A percentile compares a stretch with the other conserved stretches of the same genome.
phyloP scores from a whole-genome alignment of 1,140 invertebrate species.

The Intoshia linei region DNA sequence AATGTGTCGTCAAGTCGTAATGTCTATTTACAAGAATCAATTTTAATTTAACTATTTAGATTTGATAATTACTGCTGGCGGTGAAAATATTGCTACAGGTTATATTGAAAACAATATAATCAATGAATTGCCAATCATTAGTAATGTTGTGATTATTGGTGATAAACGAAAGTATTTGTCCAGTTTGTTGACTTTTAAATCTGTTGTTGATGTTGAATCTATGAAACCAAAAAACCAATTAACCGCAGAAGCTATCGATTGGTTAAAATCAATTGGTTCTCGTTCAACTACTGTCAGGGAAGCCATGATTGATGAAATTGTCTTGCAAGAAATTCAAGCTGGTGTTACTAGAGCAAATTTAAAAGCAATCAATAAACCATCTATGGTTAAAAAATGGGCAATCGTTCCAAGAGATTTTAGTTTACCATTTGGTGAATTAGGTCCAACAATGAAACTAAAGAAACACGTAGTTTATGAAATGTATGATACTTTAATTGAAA shows the following conservation, averaged over 20 bases:
- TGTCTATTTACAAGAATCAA: no score
- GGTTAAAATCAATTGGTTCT: no score
- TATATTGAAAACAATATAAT: slow-evolving; percentile 47
- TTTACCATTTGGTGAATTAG: slow-evolving; percentile 47
- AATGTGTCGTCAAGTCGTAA: no score
- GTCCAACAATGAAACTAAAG: slow-evolving; percentile 48
- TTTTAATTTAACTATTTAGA: no score
- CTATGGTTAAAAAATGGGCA: slow-evolving; percentile 56
- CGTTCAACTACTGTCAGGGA: no score
- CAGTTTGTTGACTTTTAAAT: slow-evolving; percentile 43
- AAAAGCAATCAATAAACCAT: slow-evolving; percentile 46
- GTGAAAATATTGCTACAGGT: slow-evolving; percentile 57
- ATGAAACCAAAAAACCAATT: no score
- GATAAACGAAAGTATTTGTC: slow-evolving; percentile 51
- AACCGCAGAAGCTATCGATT: no score
- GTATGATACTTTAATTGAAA: slow-evolving; percentile 18
- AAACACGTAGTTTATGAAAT: slow-evolving; percentile 25
- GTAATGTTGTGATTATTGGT: slow-evolving; percentile 48
- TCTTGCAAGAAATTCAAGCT: no score
- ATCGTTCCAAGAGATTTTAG: slow-evolving; percentile 55
- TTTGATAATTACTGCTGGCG: slow-evolving; percentile 59
- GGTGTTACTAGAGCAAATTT: slow-evolving; percentile 43
- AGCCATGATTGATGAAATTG: no score
- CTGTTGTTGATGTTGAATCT: no score
- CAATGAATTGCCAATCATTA: slow-evolving; percentile 34